Base-by-base conservation (phyloP, 2,113 vertebrate genomes). In the Lepisosteus oculatus region DNA sequence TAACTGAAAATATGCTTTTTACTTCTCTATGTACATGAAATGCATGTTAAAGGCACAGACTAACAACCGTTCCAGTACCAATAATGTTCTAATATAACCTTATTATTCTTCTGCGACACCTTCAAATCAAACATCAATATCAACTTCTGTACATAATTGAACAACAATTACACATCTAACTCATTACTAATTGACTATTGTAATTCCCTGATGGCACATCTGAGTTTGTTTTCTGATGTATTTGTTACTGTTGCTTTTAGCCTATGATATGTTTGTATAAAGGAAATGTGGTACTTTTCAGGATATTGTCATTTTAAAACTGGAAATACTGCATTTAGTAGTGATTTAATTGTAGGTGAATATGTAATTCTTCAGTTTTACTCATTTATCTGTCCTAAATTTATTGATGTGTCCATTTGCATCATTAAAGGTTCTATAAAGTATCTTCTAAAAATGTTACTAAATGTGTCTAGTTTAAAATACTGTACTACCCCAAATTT, bases 131-230 rank as follows among this genome's bases (percentile, higher is more conserved):
- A 75, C 3, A 78, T 83, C 68, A 79, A 78, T 84, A 80, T 12
- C 57, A 81, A 63, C 2, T 43, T 29, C 29, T 78, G 70, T 84
- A 77, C 77, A 70, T 80, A 85, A 85, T 79, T 64, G 83, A 68
- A 73, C 6, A 72, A 71, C 76, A 84, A 85, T 85, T 84, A 79
- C 69, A 79, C 79, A 80, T 51, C 59, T 78, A 85, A 87, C 83
- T 78, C 81, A 81, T 44, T 55, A 80, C 1, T 13, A 77, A 77
- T 72, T 83, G 64, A 81, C 75, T 83, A 43, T 44, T 8, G 44
- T 77, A 41, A 7, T 83, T 78, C 47, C 8, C 44, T 77, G 13
- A 15, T 80, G 65, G 55, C 71, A 69, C 88, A 74, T 2, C 62
- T 65, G 29, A 29, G 17, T 65, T 29, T 0, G 62, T 42, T 11